Evolutionary conservation across 1,140 invertebrate species (phyloP).

Genomic region (Centruroides vittatus): DNA sequence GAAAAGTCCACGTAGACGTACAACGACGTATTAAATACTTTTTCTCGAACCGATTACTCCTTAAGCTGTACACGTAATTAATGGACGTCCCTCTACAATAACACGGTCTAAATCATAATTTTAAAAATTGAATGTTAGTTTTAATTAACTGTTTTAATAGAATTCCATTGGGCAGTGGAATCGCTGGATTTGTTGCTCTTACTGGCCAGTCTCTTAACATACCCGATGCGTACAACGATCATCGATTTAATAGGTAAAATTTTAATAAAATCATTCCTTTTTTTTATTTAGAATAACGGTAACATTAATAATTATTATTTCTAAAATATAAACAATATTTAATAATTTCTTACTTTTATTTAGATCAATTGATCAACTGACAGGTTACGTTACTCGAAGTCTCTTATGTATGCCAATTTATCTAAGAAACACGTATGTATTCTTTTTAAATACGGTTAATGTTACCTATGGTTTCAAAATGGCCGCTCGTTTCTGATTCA

Average conservation of each 20-base stretch:
- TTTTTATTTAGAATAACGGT: not conserved
- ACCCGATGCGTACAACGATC: constrained; percentile 57
- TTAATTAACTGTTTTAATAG: not conserved
- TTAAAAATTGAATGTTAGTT: not conserved
- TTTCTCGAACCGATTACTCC: too few relatives aligned
- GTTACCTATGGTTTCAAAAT: too few relatives aligned
- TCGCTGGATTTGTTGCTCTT: constrained; percentile 52
- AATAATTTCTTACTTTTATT: not conserved
- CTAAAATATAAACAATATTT: not conserved
- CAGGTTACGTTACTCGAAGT: constrained; percentile 54
- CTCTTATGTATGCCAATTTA: constrained; percentile 75
- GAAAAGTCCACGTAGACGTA: too few relatives aligned
- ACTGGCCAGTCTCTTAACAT: constrained; percentile 63
- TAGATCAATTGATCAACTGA: constrained; percentile 52
- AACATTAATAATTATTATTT: not conserved
- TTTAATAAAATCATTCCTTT: not conserved
- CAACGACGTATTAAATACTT: too few relatives aligned
- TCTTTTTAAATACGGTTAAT: not conserved
- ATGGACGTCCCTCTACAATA: too few relatives aligned
- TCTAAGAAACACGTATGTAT: constrained; percentile 43
- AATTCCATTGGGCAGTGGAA: constrained; percentile 45
- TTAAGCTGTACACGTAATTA: too few relatives aligned
- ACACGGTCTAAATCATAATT: too few relatives aligned
- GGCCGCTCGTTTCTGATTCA: too few relatives aligned
- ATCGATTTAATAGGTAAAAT: constrained; percentile 46